Base-by-base conservation (phyloP, 2,888 invertebrate species). In the Diarsia rubi region DNA sequence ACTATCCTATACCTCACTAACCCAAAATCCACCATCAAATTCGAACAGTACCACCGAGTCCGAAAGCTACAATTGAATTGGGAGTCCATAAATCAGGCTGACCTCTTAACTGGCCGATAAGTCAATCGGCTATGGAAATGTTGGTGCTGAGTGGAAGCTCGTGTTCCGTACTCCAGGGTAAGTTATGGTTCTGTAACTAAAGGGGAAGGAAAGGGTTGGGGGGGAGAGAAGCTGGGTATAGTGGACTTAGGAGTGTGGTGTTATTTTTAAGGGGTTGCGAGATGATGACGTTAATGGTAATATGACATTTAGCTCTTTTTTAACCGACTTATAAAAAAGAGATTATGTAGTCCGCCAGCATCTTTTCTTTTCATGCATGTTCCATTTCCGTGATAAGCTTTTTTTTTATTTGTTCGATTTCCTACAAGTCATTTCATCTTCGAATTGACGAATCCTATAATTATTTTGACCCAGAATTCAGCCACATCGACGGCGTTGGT, bases 71-170 rank as follows among this genome's bases (percentile, higher is more conserved):
- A 86, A 86, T 85, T 81, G 83, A 88, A 86, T n/a, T 81, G 74
- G 86, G 65, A 81, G 81, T 65, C 84, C 52, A 91, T 92, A 92
- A 91, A 92, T 92, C 91, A 90, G 63, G 19, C 69, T 83, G 86
- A 87, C 88, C 90, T 89, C 85, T 89, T 87, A 85, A 83, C 86
- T 82, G 77, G 83, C 78, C 88, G 88, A 90, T 92, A 91, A 92
- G 87, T 92, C 91, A 92, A 88, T 86, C 81, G 82, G 49, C 81
- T 85, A 84, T 86, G 90, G 89, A 88, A 89, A 91, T 89, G 73
- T 80, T 77, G 66, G 79, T 66, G 79, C 79, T 86, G 89, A 91
- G 91, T 90, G 90, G 87, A 84, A 86, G 89, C 74, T 77, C 84
- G 72, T 90, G 91, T 91, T 78, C 81, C 69, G 72, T 31, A 59